These are phyloP conservation scores for Oostethus manadensis DNA, from an alignment of 2,113 vertebrate genomes.

Conservation along the genomic window DNA sequence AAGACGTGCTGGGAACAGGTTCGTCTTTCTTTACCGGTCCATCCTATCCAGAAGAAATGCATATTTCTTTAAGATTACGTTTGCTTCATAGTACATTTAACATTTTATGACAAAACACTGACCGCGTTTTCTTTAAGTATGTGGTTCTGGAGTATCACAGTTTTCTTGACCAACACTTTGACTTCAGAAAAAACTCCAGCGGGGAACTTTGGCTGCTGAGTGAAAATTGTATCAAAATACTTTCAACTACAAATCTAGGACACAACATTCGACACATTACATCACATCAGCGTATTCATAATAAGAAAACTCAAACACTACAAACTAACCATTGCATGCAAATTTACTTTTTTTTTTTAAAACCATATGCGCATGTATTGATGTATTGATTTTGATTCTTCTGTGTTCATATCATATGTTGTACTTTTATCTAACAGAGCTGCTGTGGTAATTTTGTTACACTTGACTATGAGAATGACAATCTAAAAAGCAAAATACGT, in stretches of 20 bases:
- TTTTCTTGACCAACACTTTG: slow-evolving; percentile 49
- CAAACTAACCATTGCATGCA: too few relatives aligned
- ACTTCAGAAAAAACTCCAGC: slow-evolving; percentile 31
- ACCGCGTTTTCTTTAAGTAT: background rate
- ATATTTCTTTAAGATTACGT: background rate
- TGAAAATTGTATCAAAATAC: background rate
- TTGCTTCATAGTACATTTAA: background rate
- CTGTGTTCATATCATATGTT: too few relatives aligned
- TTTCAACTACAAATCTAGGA: background rate
- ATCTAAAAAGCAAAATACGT: too few relatives aligned
- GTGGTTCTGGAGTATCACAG: slow-evolving; percentile 45
- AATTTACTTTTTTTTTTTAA: too few relatives aligned
- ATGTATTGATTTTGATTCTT: too few relatives aligned
- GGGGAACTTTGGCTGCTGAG: slow-evolving; percentile 55
- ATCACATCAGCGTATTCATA: too few relatives aligned
- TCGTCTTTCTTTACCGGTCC: slow-evolving; percentile 49
- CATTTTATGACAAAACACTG: background rate
- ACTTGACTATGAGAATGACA: too few relatives aligned
- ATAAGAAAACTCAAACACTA: too few relatives aligned
- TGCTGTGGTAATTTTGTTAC: too few relatives aligned
- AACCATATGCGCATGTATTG: too few relatives aligned
- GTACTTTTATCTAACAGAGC: too few relatives aligned
- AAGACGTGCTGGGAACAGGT: slow-evolving; percentile 26
- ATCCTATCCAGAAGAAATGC: slow-evolving; percentile 34
- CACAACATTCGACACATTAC: too few relatives aligned